A percentile compares a stretch with the other conserved stretches of the same genome.
phyloP scores from a whole-genome alignment of 2,888 invertebrate species.

The Hirtodrosophila histrioides region DNA sequence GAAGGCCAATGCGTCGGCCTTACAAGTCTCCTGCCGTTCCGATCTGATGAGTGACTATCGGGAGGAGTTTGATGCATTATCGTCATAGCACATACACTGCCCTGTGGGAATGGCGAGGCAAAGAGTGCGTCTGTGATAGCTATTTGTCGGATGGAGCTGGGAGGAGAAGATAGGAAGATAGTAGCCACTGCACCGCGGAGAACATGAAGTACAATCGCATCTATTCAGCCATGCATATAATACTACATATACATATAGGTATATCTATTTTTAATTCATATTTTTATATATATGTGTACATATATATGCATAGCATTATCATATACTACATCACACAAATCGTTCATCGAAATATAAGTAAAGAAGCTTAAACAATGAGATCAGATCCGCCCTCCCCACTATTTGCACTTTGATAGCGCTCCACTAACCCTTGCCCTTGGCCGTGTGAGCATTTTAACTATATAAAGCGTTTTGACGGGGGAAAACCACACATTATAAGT shows the following conservation, averaged over 20 bases:
- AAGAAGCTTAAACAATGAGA: conserved; percentile 8
- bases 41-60: conserved; percentile 68
- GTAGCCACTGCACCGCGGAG: conserved; percentile 35
- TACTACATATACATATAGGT: neutral
- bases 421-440: neutral
- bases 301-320: neutral
- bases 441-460: too few relatives aligned
- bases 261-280: neutral
- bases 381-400: neutral
- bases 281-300: neutral
- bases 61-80: conserved; percentile 27
- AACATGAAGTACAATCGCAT: conserved; percentile 42
- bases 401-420: conserved; percentile 20
- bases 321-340: neutral
- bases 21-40: conserved; percentile 79
- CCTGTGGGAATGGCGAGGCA: neutral
- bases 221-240: conserved; percentile 7
- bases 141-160: conserved; percentile 7
- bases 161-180: neutral
- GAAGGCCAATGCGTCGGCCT: conserved; percentile 85
- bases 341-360: conserved; percentile 4
- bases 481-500: too few relatives aligned
- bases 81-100: conserved; percentile 6
- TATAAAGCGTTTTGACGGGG: too few relatives aligned
- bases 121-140: conserved; percentile 34